Evolutionary conservation across 2,797 vertebrate genomes (phyloP).

Genomic region (Acanthopagrus latus): DNA sequence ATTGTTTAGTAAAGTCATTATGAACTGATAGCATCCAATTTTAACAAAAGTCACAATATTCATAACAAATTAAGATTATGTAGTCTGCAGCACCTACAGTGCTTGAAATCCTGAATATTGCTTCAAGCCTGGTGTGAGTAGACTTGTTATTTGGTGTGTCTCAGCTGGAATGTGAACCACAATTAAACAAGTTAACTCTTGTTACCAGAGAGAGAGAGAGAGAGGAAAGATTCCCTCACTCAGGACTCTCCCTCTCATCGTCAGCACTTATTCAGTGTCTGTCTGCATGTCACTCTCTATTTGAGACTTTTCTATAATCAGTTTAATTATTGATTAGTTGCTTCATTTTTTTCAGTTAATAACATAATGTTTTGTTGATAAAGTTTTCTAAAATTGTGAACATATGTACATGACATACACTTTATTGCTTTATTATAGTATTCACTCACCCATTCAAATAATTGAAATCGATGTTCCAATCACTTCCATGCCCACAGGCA

Average conservation of each 20-base stretch:
- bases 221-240: constrained; percentile 54
- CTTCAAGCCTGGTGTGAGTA: constrained; percentile 56
- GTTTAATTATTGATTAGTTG: not conserved
- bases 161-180: constrained; percentile 77
- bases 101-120: not conserved
- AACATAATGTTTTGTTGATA: not conserved
- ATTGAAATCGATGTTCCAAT: no score
- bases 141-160: constrained; percentile 73
- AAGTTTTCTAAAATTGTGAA: not conserved
- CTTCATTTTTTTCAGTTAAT: not conserved
- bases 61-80: not conserved
- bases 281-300: not conserved
- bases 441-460: no score
- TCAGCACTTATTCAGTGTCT: constrained; percentile 13
- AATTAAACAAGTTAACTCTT: constrained; percentile 87
- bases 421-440: no score
- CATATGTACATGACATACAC: not conserved
- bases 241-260: constrained; percentile 31
- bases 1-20: not conserved
- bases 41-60: not conserved
- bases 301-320: not conserved
- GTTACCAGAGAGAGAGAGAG: constrained; percentile 72
- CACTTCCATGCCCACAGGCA: no score
- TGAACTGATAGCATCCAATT: not conserved
- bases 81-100: not conserved